A percentile compares a stretch with the other conserved stretches of the same genome.
Evolutionary conservation across 1,140 invertebrate genomes (phyloP).

Genomic region (Leptinotarsa undecemlineata): DNA sequence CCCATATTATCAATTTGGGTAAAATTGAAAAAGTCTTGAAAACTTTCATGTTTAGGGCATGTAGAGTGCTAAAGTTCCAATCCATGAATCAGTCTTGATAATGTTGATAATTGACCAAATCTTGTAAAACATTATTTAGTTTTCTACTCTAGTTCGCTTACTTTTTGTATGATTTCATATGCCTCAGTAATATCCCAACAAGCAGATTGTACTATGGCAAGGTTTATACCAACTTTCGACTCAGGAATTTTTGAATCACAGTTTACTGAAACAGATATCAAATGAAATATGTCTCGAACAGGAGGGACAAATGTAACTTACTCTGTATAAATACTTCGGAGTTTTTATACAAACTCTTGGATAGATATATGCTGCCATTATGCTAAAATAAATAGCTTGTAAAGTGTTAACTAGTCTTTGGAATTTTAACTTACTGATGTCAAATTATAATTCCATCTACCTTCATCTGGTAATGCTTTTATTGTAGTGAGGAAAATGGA

Average conservation of each 20-base stretch:
- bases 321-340: slow-evolving; percentile 55
- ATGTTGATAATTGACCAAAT: too few species aligned
- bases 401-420: slow-evolving; percentile 10
- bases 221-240: slow-evolving; percentile 44
- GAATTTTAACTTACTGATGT: slow-evolving; percentile 44
- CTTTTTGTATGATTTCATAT: slow-evolving; percentile 38
- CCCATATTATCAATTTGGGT: too few species aligned
- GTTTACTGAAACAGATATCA: slow-evolving; percentile 46
- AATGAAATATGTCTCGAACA: too few species aligned
- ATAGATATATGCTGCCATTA: slow-evolving; percentile 46
- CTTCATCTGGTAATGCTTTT: slow-evolving; percentile 49
- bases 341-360: slow-evolving; percentile 55
- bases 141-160: slow-evolving; percentile 26
- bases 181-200: slow-evolving; percentile 49
- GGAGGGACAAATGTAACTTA: slow-evolving; percentile 38
- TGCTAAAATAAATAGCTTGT: slow-evolving; percentile 37
- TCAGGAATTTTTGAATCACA: slow-evolving; percentile 43
- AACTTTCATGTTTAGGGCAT: too few species aligned
- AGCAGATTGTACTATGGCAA: slow-evolving; percentile 47
- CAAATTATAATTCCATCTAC: slow-evolving; percentile 54
- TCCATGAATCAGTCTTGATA: too few species aligned
- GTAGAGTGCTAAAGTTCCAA: too few species aligned
- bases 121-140: too few species aligned
- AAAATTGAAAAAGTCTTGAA: too few species aligned
- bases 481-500: not conserved